These are phyloP conservation scores for Synanthedon myopaeformis DNA, from an alignment of 2,888 invertebrate genomes.

Conservation along the genomic window DNA sequence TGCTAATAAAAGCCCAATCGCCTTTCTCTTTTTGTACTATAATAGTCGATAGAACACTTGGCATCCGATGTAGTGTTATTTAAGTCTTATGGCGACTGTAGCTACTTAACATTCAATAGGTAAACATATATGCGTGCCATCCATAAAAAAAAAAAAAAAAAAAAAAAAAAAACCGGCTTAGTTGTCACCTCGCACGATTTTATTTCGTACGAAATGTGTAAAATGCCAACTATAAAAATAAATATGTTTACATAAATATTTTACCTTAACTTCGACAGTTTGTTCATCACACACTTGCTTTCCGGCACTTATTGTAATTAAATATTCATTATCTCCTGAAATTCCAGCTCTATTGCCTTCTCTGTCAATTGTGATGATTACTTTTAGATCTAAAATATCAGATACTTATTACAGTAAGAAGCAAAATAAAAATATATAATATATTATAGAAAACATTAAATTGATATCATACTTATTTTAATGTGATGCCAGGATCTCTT, in stretches of 20 bases:
- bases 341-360: slow-evolving; percentile 37
- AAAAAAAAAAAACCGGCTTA: too few species aligned
- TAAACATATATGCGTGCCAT: too few species aligned
- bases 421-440: background rate
- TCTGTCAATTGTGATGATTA: slow-evolving; percentile 36
- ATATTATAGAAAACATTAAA: background rate
- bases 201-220: too few species aligned
- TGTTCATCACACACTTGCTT: slow-evolving; percentile 40
- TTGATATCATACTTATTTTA: slow-evolving; percentile 23
- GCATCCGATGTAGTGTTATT: too few species aligned
- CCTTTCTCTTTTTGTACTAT: too few species aligned
- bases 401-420: background rate
- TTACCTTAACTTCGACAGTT: slow-evolving; percentile 43
- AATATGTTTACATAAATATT: background rate
- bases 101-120: too few species aligned
- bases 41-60: too few species aligned
- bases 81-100: too few species aligned
- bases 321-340: slow-evolving; percentile 31
- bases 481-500: slow-evolving; percentile 30
- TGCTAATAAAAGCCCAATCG: too few species aligned
- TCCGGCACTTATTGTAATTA: slow-evolving; percentile 28
- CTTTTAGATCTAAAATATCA: slow-evolving; percentile 30
- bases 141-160: too few species aligned
- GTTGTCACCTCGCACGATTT: too few species aligned
- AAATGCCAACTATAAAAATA: too few species aligned